Evolutionary conservation across 2,888 invertebrate genomes (phyloP), one percentile per base, ranked within the genome.

Genomic region (Malachius bipustulatus): DNA sequence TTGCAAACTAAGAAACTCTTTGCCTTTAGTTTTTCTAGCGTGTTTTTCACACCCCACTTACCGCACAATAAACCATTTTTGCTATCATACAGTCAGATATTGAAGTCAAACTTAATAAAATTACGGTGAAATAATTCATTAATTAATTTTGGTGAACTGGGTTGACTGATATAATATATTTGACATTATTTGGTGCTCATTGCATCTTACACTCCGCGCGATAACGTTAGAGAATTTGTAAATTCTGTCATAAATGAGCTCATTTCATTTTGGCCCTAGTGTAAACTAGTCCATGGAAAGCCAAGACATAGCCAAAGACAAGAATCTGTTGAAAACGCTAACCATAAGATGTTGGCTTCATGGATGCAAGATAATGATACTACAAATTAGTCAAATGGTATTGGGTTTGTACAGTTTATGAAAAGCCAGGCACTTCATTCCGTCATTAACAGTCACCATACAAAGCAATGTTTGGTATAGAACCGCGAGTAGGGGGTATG

Each of bases 391-490:
- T 54, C 52, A 9, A 51, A 60, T 45, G 62, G 62, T 9, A 41
- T 62, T 34, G 30, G 43, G 29, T 62, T 59, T 47, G 46, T 62
- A 14, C 61, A 64, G 41, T 49, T 59, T 36, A 56, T 54, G 55
- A 63, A 64, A 51, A 64, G 63, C 42, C 40, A 47, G 41, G 51
- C 55, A 10, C 44, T 48, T 41, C 56, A 62, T 45, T 26, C 46
- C 32, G 59, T 51, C 28, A 62, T 45, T 11, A 47, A 37, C 34
- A 40, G 39, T 44, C 42, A 13, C 51, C 52, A 16, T 52, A 54
- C 38, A 40, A 50, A 44, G 51, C 50, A 28, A 41, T 48, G 35
- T 47, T 52, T 36, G 48, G 51, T 13, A 32, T 37, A 16, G 37
- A 36, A 30, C 38, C 43, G 8, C 42, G 31, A 39, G 38, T 40